phyloP scores from a whole-genome alignment of 2,113 vertebrate genomes.

The Pollachius pollachius region DNA sequence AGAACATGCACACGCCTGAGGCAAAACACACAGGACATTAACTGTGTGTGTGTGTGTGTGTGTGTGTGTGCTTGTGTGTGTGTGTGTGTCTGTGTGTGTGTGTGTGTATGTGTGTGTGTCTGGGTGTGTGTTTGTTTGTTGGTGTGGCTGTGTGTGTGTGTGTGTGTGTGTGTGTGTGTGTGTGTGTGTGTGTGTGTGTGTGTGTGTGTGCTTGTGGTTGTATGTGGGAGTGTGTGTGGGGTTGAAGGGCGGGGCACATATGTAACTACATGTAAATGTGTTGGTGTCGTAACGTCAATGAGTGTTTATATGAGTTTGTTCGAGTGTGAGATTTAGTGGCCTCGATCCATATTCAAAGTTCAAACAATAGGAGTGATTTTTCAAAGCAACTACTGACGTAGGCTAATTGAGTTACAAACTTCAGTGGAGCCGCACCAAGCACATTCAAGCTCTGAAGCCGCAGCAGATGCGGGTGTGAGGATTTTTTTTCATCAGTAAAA shows the following conservation, averaged over 20 bases:
- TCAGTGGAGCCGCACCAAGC: constrained; percentile 19
- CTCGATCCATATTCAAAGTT: too few relatives aligned
- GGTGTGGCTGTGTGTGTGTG: constrained; percentile 20
- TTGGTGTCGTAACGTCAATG: background rate
- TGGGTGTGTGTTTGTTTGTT: constrained; percentile 3
- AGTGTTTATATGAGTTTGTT: background rate
- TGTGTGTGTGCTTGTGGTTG: background rate
- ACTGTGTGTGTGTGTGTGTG: background rate
- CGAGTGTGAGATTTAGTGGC: background rate
- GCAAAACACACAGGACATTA: constrained; percentile 48
- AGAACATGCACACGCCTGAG: too few relatives aligned
- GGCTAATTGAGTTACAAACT: constrained; percentile 12
- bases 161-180: constrained; percentile 18
- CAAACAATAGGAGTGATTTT: background rate
- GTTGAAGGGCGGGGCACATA: background rate
- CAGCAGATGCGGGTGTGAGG: constrained; percentile 36
- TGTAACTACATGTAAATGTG: too few relatives aligned
- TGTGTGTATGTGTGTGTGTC: constrained; percentile 18
- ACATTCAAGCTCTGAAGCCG: constrained; percentile 31
- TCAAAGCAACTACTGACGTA: background rate
- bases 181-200: background rate
- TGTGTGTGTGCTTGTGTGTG: background rate
- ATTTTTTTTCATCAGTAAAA: constrained; percentile 12
- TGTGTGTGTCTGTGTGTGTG: constrained; percentile 14
- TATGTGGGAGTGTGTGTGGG: background rate